Base-by-base conservation (phyloP, 2,113 vertebrate species). In the Meriones unguiculatus region DNA sequence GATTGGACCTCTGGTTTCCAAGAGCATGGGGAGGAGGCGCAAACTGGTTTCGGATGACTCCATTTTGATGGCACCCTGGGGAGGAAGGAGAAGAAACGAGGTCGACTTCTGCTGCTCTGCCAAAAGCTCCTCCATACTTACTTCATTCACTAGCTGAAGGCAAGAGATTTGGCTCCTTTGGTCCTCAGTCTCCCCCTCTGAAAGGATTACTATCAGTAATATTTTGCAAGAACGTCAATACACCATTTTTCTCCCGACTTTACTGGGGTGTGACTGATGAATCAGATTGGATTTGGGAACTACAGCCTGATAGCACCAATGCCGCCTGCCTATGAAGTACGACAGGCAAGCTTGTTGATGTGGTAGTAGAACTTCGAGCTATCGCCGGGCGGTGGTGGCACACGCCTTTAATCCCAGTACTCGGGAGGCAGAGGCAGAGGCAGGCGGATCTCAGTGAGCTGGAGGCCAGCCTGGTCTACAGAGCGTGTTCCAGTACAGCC, bases 21-120 rank as follows among this genome's bases (percentile, higher is more conserved):
- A 93, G 87, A 12, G 13, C 70, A 11, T 99, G 99, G 85, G 98
- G 98, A 69, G 98, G 98, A 90, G 98, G 98, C 90, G 97, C 97
- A 73, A 96, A 94, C 38, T 98, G 98, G 95, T 98, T 98, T 96
- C 98, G 99, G 94, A 99, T 97, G 70, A 99, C 97, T 35, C 99
- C 99, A 2, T 99, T 99, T 93, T 99, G 99, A 92, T 99, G 99
- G 94, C 98, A 98, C 72, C 98, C 99, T 99, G 80, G 32, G 92
- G 46, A 94, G 32, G 65, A 28, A 52, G 73, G 78, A 7, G 46
- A 72, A 84, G 57, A 77, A 75, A 70, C 7, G 8, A 30, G 35
- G 64, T 62, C 20, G 9, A 7, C 62, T 73, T 85, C 54, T 18
- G 41, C 84, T 7, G 25, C 52, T 73, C 78, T 72, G 52, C 30